Conservation (phyloP, 2,888 invertebrate genomes). For the Julus scanicus region DNA sequence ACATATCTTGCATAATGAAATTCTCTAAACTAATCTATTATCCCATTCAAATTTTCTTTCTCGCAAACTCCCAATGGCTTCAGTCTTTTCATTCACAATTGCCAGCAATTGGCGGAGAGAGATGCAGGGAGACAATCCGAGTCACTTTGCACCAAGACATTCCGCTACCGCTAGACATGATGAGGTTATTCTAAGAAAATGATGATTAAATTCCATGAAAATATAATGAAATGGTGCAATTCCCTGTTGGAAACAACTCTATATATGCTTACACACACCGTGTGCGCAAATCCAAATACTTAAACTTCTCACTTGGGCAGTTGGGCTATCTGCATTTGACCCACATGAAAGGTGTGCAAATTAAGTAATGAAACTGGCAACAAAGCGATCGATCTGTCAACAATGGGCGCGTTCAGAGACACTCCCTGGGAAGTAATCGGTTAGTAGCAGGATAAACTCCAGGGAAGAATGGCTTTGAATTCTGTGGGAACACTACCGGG, state of each 20-base stretch:
- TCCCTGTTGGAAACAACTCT: not conserved
- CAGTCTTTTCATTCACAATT: not conserved
- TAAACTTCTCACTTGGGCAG: no score
- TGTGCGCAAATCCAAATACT: not conserved
- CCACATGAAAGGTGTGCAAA: no score
- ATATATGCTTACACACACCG: not conserved
- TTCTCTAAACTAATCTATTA: conserved; percentile 1
- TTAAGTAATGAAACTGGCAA: no score
- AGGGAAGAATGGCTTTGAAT: no score
- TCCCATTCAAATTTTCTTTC: not conserved
- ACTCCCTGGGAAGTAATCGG: no score
- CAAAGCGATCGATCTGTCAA: no score
- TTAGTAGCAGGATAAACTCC: no score
- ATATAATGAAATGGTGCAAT: not conserved
- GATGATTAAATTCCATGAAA: conserved; percentile 10
- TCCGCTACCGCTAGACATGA: not conserved
- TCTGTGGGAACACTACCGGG: no score
- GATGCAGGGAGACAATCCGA: not conserved
- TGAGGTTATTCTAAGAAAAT: not conserved
- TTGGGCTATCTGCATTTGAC: no score
- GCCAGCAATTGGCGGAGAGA: not conserved
- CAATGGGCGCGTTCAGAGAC: no score
- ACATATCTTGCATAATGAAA: not conserved
- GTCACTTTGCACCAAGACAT: not conserved
- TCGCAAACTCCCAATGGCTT: not conserved